Base-by-base conservation (phyloP, 2,888 invertebrate genomes). In the Dioctria linearis region DNA sequence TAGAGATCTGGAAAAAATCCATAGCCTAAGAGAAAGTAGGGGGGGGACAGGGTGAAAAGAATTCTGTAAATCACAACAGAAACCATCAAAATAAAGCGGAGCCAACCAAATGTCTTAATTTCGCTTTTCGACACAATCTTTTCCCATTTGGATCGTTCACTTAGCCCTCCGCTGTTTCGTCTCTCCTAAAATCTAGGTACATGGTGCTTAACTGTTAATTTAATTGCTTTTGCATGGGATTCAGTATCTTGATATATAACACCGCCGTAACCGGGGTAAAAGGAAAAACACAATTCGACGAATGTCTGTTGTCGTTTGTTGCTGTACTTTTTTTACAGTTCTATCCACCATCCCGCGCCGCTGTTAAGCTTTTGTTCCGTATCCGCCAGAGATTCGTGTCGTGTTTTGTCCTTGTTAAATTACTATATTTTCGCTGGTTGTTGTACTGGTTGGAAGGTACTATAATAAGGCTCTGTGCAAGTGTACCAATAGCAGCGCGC, bases 141-240 rank as follows among this genome's bases (percentile, higher is more conserved):
- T 71, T 54, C 54, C 51, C 71, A 54, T 37, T 71, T 54, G 9
- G 54, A 11, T 43, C 71, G 39, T 71, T 71, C 71, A 54, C 9
- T 54, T 40, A 40, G 37, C 5, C 49, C 13, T 57, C 73, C 73
- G 11, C 57, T 37, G 51, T 37, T 40, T 8, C 11, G 54, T 54
- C 8, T 42, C 73, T 1, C 25, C 39, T 5, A 9, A n/a, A 37
- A 69, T 39, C 25, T 49, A 69, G 39, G n/a, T 51, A 25, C 59
- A 6, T 40, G 76, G 61, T 71, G 37, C 63, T 76, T 76, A 61
- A 61, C 25, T 63, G 76, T 63, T 76, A 76, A 76, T 76, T 76
- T 76, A 76, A 76, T 76, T 76, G 76, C 76, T 76, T 63, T 63
- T 63, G 61, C 76, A 76, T 76, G 76, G 76, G 40, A 63, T 76